phyloP scores from a whole-genome alignment of 1,140 invertebrate genomes.

The Drosophila insularis region DNA sequence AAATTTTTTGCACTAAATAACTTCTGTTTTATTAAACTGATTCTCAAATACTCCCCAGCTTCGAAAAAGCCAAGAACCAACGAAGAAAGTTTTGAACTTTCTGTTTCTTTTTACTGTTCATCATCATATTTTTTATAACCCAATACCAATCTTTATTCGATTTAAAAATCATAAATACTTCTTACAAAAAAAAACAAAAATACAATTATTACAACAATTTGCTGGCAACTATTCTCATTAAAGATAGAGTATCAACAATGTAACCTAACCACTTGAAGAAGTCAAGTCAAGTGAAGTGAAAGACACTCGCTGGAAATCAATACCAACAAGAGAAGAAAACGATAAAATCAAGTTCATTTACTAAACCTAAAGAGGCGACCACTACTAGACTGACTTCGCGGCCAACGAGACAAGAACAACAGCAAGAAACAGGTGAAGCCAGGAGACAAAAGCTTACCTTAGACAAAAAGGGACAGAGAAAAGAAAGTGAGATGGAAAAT shows the following conservation, averaged over 20 bases:
- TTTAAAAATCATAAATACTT: no score
- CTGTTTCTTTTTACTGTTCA: no score
- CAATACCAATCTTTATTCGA: no score
- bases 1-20: no score
- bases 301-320: slow-evolving; percentile 66
- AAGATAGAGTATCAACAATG: slow-evolving; percentile 49
- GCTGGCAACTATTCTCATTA: slow-evolving; percentile 32
- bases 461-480: slow-evolving; percentile 27
- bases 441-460: slow-evolving; percentile 37
- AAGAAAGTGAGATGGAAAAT: slow-evolving; percentile 10
- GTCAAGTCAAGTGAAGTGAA: slow-evolving; percentile 56
- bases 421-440: slow-evolving; percentile 46
- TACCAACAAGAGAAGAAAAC: slow-evolving; percentile 60
- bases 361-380: slow-evolving; percentile 53
- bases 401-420: slow-evolving; percentile 1
- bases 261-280: slow-evolving; percentile 66
- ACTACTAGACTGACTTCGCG: slow-evolving; percentile 10
- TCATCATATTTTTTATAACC: no score
- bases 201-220: background rate
- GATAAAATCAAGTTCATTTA: slow-evolving; percentile 81
- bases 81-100: no score
- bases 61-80: no score
- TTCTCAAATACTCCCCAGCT: no score
- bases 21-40: no score
- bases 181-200: background rate